Evolutionary conservation across 2,797 vertebrate species (phyloP), one percentile per base, ranked within the genome.

Genomic region (Amblyraja radiata): DNA sequence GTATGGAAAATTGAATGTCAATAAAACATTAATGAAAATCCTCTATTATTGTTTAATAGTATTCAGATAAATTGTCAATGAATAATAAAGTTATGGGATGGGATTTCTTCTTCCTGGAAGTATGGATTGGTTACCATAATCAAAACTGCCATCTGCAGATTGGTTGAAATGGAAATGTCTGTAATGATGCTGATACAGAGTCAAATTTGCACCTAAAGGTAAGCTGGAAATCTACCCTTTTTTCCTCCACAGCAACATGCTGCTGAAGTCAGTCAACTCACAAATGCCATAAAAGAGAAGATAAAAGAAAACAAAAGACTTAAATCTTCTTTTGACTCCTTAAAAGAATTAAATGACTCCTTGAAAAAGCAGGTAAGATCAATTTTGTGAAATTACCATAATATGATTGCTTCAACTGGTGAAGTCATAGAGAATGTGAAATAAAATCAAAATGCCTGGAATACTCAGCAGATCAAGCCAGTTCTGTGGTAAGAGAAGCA

Each of bases 231-330:
- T 36, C 61, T 68, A 10, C 16, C 14, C 54, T 71, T 84, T 94
- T 0, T 95, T 86, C 80, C 94, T 78, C 95, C 0, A n/a, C 94
- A 98, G 98, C 97, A 97, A 95, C 96, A 97, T 32, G 94, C 95
- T 93, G 95, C 96, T 86, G 97, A 98, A 95, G 94, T 97, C 93
- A 95, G 95, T 63, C 95, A 96, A 79, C 96, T 99, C 94, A 96
- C 96, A 93, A 95, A 97, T 92, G 94, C 96, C 90, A 96, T 99
- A 93, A 97, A 95, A 94, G 97, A 98, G 94, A 97, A 95, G 95
- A 96, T 78, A 94, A 98, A 97, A 95, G 98, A 98, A 94, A 98
- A 96, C 94, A 97, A 95, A 94, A 97, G 98, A 93, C 95, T 98
- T 74, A 98, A 96, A 94, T 97, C 96, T 0, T 98, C 96, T 84